Base-by-base conservation (phyloP, 2,113 vertebrate species). In the Lampris incognitus region DNA sequence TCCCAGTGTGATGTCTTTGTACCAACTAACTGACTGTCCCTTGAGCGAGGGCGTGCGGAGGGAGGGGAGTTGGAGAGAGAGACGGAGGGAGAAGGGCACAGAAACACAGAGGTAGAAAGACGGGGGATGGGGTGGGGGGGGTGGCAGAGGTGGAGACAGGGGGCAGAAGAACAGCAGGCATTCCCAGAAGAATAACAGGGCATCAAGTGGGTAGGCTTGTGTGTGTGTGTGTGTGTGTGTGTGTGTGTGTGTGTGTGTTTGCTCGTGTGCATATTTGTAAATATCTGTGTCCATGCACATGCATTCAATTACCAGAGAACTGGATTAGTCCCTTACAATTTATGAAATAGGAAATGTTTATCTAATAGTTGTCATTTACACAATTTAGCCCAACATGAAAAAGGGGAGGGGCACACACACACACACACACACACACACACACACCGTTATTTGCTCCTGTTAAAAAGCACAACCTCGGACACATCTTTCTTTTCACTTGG, bases 21-120 rank as follows among this genome's bases (percentile, higher is more conserved):
- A 82, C 79, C 61, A 73, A 82, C 83, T 85, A 84, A 84, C 86
- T 74, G 84, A 89, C 85, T 76, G 87, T 66, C 78, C 81, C 83
- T 87, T 84, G 48, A 74, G 24, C 24, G 24, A 24, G 24, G 24
- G 24, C 24, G 24, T 24, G 24, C 24, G 24, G 24, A 24, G 24
- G 24, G 24, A 24, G 24, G 37, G 40, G 37, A 52, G 10, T 11
- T 36, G 13, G 49, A 0, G 36, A 11, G 36, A 39, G 36, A 10
- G 36, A 6, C 24, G 24, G 24, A 24, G 24, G 24, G 0, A 11
- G 38, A 8, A 9, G 40, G 2, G 40, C 2, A 24, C 24, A 24
- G 24, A 24, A 24, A 24, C 24, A 24, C 24, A 24, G 24, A 24
- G 24, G 24, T 24, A 24, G 24, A 24, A 24, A 24, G 78, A 44